phyloP scores from a whole-genome alignment of 2,797 vertebrate species.

The Antennarius maculatus region DNA sequence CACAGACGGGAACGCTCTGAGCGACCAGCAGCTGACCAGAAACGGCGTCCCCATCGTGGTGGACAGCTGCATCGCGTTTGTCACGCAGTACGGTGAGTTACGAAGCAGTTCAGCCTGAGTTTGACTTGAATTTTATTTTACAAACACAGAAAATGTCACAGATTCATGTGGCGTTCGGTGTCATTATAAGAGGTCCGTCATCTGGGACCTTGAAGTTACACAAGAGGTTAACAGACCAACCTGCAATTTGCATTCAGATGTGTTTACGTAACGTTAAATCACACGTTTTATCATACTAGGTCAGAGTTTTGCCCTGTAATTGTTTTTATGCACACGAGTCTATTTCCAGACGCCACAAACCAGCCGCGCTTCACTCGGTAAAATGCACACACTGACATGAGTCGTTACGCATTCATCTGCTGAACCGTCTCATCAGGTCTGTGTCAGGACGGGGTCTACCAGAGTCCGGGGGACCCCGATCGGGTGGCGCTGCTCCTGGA shows the following conservation, averaged over 20 bases:
- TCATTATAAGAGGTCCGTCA: constrained; percentile 10
- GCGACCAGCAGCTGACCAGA: constrained; percentile 96
- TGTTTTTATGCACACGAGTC: constrained; percentile 9
- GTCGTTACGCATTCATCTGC: background rate
- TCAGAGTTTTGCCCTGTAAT: constrained; percentile 17
- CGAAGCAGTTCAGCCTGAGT: background rate
- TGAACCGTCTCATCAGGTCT: constrained; percentile 80
- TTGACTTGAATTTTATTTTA: background rate
- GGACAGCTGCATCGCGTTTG: constrained; percentile 96
- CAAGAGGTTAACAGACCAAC: constrained; percentile 43
- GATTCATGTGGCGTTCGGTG: background rate
- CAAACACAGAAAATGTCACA: constrained; percentile 6
- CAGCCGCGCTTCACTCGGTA: background rate
- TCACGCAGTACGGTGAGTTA: constrained; percentile 94
- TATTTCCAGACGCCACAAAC: background rate
- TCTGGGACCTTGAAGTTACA: constrained; percentile 26
- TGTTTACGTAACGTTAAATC: constrained; percentile 42
- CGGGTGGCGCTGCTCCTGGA: constrained; percentile 85
- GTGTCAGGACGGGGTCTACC: constrained; percentile 90
- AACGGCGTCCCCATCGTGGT: constrained; percentile 94
- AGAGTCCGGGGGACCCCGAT: constrained; percentile 83
- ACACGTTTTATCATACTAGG: constrained; percentile 5
- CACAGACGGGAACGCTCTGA: constrained; percentile 90
- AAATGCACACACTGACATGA: background rate
- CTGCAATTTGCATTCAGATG: constrained; percentile 53